Base-by-base conservation (phyloP, 2,113 vertebrate species). In the Leptodactylus fuscus region DNA sequence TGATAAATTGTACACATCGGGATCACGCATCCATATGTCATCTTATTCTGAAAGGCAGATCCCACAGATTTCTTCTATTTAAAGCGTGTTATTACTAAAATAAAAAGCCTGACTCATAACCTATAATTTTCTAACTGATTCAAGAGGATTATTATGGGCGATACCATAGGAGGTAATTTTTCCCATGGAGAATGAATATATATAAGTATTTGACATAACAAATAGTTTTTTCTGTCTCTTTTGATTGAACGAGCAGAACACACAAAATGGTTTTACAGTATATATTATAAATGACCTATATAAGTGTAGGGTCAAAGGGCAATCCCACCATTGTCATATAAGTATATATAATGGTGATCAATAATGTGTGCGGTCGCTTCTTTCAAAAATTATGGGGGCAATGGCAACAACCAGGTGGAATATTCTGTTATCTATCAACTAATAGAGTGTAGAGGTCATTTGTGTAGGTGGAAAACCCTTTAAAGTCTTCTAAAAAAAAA, bases 21-120 rank as follows among this genome's bases (percentile, higher is more conserved):
- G 82, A 83, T 83, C 71, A 83, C 82, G 71, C 82, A 76, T 83
- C 71, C 82, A 83, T 83, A 83, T 83, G 82, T 38, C 82, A 76
- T 83, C 71, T 32, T 3, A 46, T 53, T 74, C 69, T 74, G 82
- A 76, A 76, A 48, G 65, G 53, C 69, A 55, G 55, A 74, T 76
- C 71, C 71, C 82, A 73, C 71, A 73, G 46, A 60, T 76, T 69
- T 82, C 48, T 76, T 75, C 82, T 83, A 83, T 83, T 76, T 83
- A 76, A 76, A 83, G 82, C 51, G 62, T 83, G 53, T 65, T 76
- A 48, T 83, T 83, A 74, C 71, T 62, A 62, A 83, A 76, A 75
- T 75, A 55, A 76, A 83, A 32, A 46, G 70, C 82, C 82, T 83
- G 82, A 83, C 82, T 83, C 82, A 83, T 58, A 83, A 48, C 70